These are phyloP conservation scores for Drosophila multiciliata DNA, from an alignment of 2,888 invertebrate genomes.

Conservation along the genomic window DNA sequence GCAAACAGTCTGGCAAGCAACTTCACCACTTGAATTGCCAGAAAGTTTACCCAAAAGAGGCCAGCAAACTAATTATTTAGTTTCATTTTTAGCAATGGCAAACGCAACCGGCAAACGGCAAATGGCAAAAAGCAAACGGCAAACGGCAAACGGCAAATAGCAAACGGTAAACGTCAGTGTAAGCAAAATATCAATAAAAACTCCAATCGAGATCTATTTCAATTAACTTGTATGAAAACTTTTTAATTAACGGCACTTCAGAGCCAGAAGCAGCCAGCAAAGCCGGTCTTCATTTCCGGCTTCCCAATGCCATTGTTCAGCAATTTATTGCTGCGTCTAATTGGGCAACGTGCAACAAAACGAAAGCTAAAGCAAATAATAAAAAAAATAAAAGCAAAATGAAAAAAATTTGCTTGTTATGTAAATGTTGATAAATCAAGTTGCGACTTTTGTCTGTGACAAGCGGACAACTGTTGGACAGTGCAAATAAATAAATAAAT, in stretches of 20 bases:
- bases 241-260: constrained; percentile 78
- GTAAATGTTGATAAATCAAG: constrained; percentile 77
- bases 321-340: constrained; percentile 78
- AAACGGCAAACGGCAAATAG: constrained; percentile 1
- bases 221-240: constrained; percentile 79
- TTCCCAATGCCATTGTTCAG: constrained; percentile 35
- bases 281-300: constrained; percentile 49
- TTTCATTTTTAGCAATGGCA: constrained; percentile 65
- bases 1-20: constrained; percentile 76
- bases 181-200: constrained; percentile 76
- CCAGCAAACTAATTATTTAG: constrained; percentile 79
- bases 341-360: constrained; percentile 58
- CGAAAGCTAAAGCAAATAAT: constrained; percentile 9
- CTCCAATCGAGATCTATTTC: constrained; percentile 80
- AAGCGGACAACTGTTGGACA: constrained; percentile 71
- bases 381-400: background rate
- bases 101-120: constrained; percentile 23
- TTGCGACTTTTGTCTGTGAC: constrained; percentile 65
- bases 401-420: constrained; percentile 47
- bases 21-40: constrained; percentile 77
- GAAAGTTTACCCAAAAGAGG: constrained; percentile 77
- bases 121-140: constrained; percentile 10
- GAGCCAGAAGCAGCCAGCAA: constrained; percentile 27
- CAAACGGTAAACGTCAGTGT: constrained; percentile 71
- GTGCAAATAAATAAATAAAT: constrained; percentile 76